Percentiles rank a stretch among this genome's conserved stretches.
Evolutionary conservation across 2,113 vertebrate genomes (phyloP).

Genomic region (Enhydra lutris): DNA sequence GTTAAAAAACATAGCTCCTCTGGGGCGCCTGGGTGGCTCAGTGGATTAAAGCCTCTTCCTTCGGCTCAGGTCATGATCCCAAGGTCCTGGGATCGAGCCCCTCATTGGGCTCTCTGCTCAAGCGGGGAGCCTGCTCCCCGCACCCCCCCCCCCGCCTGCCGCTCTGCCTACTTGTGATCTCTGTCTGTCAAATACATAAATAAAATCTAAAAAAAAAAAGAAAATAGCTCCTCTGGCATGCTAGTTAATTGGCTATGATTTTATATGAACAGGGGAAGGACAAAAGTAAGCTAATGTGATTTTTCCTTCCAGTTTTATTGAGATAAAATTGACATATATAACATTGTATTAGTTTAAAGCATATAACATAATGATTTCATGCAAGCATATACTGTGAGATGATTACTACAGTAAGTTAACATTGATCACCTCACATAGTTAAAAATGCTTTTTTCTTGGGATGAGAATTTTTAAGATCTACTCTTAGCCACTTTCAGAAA

Average conservation of each 20-base stretch:
- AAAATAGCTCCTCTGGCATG: background rate
- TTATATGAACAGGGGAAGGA: background rate
- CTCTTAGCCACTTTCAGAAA: background rate
- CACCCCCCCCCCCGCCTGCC: too few relatives aligned
- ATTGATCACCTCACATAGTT: background rate
- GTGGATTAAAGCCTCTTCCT: too few relatives aligned
- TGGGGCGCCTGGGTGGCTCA: too few relatives aligned
- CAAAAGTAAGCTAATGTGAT: background rate
- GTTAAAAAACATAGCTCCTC: background rate
- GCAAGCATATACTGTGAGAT: background rate
- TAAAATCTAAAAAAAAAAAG: background rate
- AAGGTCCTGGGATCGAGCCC: too few relatives aligned
- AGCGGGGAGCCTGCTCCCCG: too few relatives aligned
- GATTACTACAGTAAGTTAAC: background rate
- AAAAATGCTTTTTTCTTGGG: background rate
- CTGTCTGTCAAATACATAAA: too few relatives aligned
- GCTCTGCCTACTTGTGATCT: too few relatives aligned
- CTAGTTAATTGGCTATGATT: background rate
- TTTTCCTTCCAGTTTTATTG: background rate
- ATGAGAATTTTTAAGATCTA: background rate
- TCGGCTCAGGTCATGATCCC: too few relatives aligned
- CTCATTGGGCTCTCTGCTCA: too few relatives aligned
- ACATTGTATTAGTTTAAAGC: background rate
- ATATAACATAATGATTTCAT: background rate
- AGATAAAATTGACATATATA: background rate